phyloP scores from a whole-genome alignment of 2,113 vertebrate species.

The Ptychochromis oligacanthus region DNA sequence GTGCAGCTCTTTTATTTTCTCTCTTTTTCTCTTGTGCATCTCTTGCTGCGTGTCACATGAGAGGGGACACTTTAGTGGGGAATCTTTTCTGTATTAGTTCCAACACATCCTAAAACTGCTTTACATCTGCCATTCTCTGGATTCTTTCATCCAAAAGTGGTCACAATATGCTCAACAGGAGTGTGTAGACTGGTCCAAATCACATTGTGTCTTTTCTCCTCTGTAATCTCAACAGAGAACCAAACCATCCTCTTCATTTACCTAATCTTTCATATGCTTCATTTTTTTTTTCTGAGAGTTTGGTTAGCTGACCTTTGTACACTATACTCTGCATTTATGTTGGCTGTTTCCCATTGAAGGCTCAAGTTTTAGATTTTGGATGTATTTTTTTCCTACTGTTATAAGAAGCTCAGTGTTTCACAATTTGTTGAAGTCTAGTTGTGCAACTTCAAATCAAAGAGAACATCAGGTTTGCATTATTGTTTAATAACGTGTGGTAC shows the following conservation, averaged over 20 bases:
- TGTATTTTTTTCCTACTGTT: neutral
- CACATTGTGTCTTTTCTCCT: neutral
- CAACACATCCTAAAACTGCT: constrained; percentile 12
- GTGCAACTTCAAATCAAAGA: neutral
- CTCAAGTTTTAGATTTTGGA: neutral
- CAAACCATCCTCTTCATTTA: neutral
- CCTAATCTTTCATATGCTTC: neutral
- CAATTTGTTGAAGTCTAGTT: neutral
- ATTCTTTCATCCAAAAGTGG: constrained; percentile 17
- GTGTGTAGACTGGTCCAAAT: neutral
- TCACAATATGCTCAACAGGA: neutral
- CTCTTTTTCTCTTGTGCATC: constrained; percentile 10
- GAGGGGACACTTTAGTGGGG: constrained; percentile 34
- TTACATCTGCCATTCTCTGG: constrained; percentile 12
- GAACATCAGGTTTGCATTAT: neutral
- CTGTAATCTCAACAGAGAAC: neutral
- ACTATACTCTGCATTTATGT: neutral
- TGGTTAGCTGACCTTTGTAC: neutral
- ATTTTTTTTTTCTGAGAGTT: neutral
- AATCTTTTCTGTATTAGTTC: constrained; percentile 12
- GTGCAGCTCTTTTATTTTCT: constrained; percentile 12
- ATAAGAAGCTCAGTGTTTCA: no score
- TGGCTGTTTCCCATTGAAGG: neutral
- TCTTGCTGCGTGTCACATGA: constrained; percentile 56
- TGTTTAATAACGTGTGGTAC: neutral